Base-by-base conservation (phyloP, 2,888 invertebrate genomes). In the Lepidonotus clava region DNA sequence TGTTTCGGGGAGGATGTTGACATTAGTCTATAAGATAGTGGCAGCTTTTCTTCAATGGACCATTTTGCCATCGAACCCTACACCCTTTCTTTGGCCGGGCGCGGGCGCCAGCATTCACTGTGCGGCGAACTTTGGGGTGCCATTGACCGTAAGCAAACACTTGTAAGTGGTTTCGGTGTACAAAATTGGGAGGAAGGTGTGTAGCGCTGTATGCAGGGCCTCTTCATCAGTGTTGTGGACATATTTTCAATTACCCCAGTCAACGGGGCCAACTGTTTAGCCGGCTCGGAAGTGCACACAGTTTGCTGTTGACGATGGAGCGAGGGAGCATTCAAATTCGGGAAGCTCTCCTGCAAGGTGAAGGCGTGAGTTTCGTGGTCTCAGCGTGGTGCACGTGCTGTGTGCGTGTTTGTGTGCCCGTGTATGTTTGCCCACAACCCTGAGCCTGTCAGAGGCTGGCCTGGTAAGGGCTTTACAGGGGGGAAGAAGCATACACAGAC, bases 121-220 rank as follows among this genome's bases (percentile, higher is more conserved):
- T 24, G 28, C 66, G n/a, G 1, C 4, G 66, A 66, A 66, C 66
- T 66, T 32, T 66, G 66, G 32, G 32, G 66, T 24, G 36, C n/a
- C 71, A 38, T 71, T 71, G 71, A 71, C 71, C 38, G 71, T 38
- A 21, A 1, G 51, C 46, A 80, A 80, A 80, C 80, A 80, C n/a
- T 11, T 11, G 41, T 80, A 80, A 80, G 80, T 80, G 80, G 80
- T 80, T 80, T 80, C 80, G n/a, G 80, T 80, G 80, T 80, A 28
- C 80, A 41, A 21, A 32, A 66, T 1, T 8, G 8, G 8, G 46
- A 18, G 46, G 18, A 8, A 18, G 46, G 46, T 18, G 8, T 46
- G 46, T 46, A 46, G 8, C 18, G 46, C 18, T 46, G 46, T 46
- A 46, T 11, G 56, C 14, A n/a, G 18, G 14, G 56, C 46, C 46